phyloP scores from a whole-genome alignment of 2,113 vertebrate genomes.

The Pampusana beccarii region DNA sequence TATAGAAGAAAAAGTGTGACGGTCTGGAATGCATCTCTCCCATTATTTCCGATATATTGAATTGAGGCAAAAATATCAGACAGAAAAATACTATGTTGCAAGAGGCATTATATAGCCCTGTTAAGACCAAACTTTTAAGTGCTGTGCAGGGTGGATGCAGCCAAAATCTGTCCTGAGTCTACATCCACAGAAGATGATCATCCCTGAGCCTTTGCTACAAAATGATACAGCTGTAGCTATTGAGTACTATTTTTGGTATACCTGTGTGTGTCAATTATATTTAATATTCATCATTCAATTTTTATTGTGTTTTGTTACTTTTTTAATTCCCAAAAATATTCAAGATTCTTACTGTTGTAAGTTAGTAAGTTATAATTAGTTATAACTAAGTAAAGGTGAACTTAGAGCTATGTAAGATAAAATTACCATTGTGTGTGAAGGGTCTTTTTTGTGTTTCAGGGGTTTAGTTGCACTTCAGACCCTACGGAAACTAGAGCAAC shows the following conservation, averaged over 20 bases:
- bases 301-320: neutral
- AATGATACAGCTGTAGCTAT: neutral
- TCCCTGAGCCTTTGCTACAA: neutral
- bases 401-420: neutral
- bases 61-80: neutral
- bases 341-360: neutral
- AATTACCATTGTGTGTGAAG: neutral
- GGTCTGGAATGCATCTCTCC: neutral
- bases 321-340: neutral
- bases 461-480: slow-evolving; percentile 94
- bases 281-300: neutral
- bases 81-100: neutral
- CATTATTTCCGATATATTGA: neutral
- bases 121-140: neutral
- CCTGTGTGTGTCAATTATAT: neutral
- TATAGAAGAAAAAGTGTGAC: neutral
- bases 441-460: slow-evolving; percentile 72
- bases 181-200: neutral
- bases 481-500: slow-evolving; percentile 87
- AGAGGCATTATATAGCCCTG: neutral
- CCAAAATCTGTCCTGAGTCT: neutral
- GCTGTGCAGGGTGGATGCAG: neutral
- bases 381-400: neutral
- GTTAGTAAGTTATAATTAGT: neutral
- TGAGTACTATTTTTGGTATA: neutral